These are phyloP conservation scores for Artemia franciscana DNA, from an alignment of 1,140 invertebrate species.

Conservation along the genomic window DNA sequence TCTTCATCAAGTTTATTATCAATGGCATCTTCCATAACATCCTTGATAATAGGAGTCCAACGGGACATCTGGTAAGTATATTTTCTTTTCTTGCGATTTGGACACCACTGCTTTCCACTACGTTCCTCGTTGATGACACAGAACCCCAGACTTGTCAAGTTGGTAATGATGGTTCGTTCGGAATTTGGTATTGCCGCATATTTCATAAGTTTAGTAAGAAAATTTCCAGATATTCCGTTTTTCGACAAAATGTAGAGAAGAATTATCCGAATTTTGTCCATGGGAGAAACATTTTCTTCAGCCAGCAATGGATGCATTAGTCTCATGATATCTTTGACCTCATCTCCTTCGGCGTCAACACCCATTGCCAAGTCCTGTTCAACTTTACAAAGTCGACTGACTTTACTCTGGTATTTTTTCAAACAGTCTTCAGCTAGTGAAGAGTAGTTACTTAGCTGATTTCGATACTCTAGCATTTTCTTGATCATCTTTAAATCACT, in stretches of 20 bases:
- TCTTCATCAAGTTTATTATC: no score
- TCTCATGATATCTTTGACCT: conserved; percentile 97
- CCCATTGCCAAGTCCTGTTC: conserved; percentile 94
- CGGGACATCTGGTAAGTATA: conserved; percentile 98
- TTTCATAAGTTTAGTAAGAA: conserved; percentile 85
- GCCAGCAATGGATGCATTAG: conserved; percentile 93
- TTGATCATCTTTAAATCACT: conserved; percentile 98
- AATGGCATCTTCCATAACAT: no score
- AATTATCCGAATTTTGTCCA: conserved; percentile 94
- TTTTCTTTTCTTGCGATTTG: no score
- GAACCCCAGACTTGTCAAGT: no score
- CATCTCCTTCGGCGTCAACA: conserved; percentile 92
- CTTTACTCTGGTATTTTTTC: conserved; percentile 85
- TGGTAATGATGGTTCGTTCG: conserved; percentile 85
- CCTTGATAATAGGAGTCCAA: conserved; percentile 91
- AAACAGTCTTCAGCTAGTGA: conserved; percentile 98
- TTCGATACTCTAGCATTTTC: conserved; percentile 99
- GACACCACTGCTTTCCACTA: conserved; percentile 92
- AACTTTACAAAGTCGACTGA: conserved; percentile 95
- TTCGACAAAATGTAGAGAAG: conserved; percentile 92
- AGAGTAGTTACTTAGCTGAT: conserved; percentile 94
- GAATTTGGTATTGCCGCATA: conserved; percentile 74
- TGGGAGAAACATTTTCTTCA: conserved; percentile 51
- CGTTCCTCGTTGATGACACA: conserved; percentile 76
- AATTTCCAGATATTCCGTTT: conserved; percentile 96